These are phyloP conservation scores for Eueides isabella DNA, from an alignment of 1,140 invertebrate species.

Conservation along the genomic window DNA sequence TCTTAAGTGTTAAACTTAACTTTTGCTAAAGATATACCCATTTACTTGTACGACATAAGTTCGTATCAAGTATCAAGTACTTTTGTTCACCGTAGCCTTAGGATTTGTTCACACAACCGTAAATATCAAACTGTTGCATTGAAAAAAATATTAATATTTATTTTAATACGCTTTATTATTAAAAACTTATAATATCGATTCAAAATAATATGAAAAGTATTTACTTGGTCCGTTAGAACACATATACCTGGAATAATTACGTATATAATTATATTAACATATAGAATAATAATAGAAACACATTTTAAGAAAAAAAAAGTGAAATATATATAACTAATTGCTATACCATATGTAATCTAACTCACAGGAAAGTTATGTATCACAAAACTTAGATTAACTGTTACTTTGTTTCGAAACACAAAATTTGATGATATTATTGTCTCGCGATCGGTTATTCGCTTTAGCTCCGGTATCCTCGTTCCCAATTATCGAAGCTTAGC, in stretches of 20 bases:
- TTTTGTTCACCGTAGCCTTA: background rate
- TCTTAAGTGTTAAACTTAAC: background rate
- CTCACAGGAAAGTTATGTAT: background rate
- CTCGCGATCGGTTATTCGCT: background rate
- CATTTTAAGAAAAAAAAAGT: too few relatives aligned
- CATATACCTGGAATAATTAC: too few relatives aligned
- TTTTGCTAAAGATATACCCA: constrained; percentile 3
- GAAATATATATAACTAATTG: background rate
- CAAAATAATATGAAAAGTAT: too few relatives aligned
- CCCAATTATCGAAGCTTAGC: constrained; percentile 13
- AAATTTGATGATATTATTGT: background rate
- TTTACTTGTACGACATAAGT: constrained; percentile 12
- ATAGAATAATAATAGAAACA: too few relatives aligned
- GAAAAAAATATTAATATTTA: too few relatives aligned
- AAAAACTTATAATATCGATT: too few relatives aligned
- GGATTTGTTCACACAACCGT: background rate
- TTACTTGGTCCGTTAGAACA: too few relatives aligned
- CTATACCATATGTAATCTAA: background rate
- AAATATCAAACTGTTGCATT: background rate
- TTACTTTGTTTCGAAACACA: background rate
- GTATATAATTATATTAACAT: too few relatives aligned
- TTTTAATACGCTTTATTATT: too few relatives aligned
- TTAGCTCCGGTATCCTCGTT: background rate
- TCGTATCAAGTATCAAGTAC: background rate
- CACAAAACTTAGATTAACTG: background rate